Conservation (phyloP, 2,797 vertebrate genomes). For the Pitangus sulphuratus region DNA sequence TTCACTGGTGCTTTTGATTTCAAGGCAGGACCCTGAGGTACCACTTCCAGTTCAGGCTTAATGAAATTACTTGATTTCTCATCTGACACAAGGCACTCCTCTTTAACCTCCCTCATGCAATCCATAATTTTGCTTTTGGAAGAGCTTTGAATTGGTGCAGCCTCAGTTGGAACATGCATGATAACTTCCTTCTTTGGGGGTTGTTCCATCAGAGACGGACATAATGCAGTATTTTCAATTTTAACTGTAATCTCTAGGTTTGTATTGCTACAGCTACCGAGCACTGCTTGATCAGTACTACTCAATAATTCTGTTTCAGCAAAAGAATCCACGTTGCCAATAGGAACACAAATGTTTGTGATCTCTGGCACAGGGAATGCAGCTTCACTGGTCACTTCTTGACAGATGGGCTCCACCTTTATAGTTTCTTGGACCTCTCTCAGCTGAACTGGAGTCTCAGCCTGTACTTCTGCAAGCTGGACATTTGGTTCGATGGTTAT, state of each 20-base stretch:
- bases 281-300: neutral
- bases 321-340: constrained; percentile 55
- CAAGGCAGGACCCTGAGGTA: constrained; percentile 21
- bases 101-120: neutral
- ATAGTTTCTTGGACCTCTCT: constrained; percentile 53
- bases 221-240: constrained; percentile 34
- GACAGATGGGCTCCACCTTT: constrained; percentile 49
- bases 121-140: neutral
- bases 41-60: constrained; percentile 67
- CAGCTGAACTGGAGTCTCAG: neutral
- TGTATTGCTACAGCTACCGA: neutral
- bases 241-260: constrained; percentile 46
- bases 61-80: neutral
- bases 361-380: constrained; percentile 35
- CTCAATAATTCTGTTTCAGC: constrained; percentile 4
- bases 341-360: constrained; percentile 48
- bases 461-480: neutral
- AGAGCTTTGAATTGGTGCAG: neutral
- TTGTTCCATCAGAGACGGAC: neutral
- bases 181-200: neutral
- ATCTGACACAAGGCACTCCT: constrained; percentile 8
- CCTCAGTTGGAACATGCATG: neutral
- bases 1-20: constrained; percentile 89
- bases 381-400: constrained; percentile 35
- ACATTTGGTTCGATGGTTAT: constrained; percentile 40